phyloP scores from a whole-genome alignment of 2,797 vertebrate genomes.

The Phataginus tricuspis region DNA sequence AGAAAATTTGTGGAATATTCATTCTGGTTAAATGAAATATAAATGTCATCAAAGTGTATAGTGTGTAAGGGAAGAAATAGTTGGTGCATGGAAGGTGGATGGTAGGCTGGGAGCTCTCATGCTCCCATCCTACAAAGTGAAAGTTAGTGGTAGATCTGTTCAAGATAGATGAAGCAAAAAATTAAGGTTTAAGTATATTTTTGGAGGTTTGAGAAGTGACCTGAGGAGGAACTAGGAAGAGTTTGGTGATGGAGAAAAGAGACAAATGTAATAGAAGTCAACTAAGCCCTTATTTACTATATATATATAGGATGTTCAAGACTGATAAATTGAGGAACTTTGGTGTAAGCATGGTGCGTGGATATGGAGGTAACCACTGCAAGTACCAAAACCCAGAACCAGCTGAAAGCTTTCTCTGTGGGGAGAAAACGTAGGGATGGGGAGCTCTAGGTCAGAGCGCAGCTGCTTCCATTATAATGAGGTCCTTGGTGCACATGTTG shows the following conservation, averaged over 20 bases:
- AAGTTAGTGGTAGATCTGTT: neutral
- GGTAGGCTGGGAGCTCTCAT: neutral
- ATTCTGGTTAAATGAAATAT: neutral
- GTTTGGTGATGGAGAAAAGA: neutral
- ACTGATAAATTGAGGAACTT: neutral
- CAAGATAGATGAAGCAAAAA: neutral
- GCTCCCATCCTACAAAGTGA: neutral
- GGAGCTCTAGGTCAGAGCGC: neutral
- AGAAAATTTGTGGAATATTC: neutral
- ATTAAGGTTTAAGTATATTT: neutral
- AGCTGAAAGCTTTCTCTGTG: neutral
- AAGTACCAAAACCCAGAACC: neutral
- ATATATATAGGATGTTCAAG: neutral
- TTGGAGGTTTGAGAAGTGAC: neutral
- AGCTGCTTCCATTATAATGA: neutral
- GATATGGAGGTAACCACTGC: neutral
- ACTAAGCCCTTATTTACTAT: neutral
- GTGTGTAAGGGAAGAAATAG: neutral
- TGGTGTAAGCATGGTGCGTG: neutral
- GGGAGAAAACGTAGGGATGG: neutral
- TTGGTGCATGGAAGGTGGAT: neutral
- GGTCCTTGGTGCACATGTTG: neutral
- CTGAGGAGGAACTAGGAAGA: neutral
- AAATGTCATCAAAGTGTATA: neutral
- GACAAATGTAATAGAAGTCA: neutral